These are phyloP conservation scores for Marisa cornuarietis DNA, from an alignment of 1,140 invertebrate species.

Conservation along the genomic window DNA sequence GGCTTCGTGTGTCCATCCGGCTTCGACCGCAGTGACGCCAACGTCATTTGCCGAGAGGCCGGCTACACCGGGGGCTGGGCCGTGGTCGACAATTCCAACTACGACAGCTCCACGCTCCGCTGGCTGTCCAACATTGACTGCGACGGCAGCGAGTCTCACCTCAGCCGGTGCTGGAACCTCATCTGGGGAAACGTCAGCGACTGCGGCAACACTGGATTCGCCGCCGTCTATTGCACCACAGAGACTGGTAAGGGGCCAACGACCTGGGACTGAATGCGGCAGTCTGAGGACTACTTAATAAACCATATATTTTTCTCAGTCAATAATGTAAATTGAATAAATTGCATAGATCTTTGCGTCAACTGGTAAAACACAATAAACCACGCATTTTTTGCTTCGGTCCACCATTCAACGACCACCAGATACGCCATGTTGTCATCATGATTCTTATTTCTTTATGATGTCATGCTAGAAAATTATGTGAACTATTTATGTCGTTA, in stretches of 20 bases:
- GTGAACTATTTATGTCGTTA: too few species aligned
- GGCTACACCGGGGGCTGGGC: slow-evolving; percentile 33
- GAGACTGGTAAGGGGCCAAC: neutral
- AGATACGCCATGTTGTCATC: too few species aligned
- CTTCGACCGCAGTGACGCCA: slow-evolving; percentile 37
- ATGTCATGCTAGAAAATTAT: too few species aligned
- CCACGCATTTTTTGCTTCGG: too few species aligned
- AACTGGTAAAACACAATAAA: too few species aligned
- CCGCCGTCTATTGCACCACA: neutral
- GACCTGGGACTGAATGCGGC: neutral
- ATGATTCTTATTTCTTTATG: too few species aligned
- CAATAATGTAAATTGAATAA: too few species aligned
- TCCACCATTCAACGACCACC: too few species aligned
- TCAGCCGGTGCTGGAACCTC: neutral
- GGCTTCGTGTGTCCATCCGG: slow-evolving; percentile 35
- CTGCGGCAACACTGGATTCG: neutral
- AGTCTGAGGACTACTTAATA: too few species aligned
- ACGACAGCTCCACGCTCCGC: neutral
- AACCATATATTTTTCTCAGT: too few species aligned
- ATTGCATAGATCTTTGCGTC: too few species aligned
- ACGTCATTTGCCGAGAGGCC: slow-evolving; percentile 44
- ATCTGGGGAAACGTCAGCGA: neutral
- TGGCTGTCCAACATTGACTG: slow-evolving; percentile 20
- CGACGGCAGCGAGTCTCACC: neutral
- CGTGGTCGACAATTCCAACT: slow-evolving; percentile 21